Evolutionary conservation across 2,113 vertebrate genomes (phyloP), one percentile per base, ranked within the genome.

Genomic region (Mormoops blainvillei): DNA sequence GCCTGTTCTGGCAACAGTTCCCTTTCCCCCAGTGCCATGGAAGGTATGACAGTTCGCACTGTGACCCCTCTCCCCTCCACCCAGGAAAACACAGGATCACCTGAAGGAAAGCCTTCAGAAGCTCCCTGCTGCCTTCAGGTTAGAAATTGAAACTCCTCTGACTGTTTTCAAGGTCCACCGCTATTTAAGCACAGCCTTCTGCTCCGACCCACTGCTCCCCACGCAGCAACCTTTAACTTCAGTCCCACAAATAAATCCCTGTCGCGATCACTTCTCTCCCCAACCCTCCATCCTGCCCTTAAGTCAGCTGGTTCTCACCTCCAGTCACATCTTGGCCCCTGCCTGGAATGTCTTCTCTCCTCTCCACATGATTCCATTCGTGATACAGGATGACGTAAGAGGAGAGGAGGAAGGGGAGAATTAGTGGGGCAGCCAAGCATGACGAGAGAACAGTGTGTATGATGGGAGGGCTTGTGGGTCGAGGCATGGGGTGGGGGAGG

Each of bases 51-150:
- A 41, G 48, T 5, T 12, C 19, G 4, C 5, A 8, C 20, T 41
- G 4, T 0, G 20, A 26, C 54, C 26, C 9, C 15, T 43, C 8
- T 71, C 24, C 15, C 20, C 2, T 14, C 7, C 3, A 38, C 0
- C 2, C 4, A 11, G 7, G 18, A 6, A 16, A 24, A 28, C 15
- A 38, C 54, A 67, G 41, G 52, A 31, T 76, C 19, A 16, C 28
- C 28, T 16, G 4, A 14, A 11, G 48, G 61, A 56, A 86, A 84
- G 16, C 68, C 45, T 45, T 52, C 15, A 38, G 54, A 83, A 68
- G 13, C 58, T 87, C 63, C 54, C 28, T 61, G 20, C 6, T 70
- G 33, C 9, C 22, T 87, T 91, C 24, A 4, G n/a, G 16, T n/a
- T 50, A 41, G 56, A 76, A 58, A 63, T 9, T 18, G 33, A 36